A percentile compares a stretch with the other conserved stretches of the same genome.
These are phyloP conservation scores for Hormaphis cornu DNA, from an alignment of 1,140 invertebrate genomes.

Conservation along the genomic window DNA sequence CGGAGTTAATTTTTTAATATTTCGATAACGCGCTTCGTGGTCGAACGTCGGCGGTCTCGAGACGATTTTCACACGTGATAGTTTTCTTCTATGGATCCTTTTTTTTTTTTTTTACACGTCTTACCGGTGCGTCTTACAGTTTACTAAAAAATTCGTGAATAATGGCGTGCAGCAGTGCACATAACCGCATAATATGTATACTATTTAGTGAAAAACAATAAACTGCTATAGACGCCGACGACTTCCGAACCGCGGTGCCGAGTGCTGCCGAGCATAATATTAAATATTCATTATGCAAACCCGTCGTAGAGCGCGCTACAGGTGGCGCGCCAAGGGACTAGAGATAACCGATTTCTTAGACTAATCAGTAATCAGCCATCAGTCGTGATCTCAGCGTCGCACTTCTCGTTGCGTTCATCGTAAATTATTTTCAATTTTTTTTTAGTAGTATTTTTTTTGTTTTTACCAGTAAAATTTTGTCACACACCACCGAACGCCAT, in stretches of 20 bases:
- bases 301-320: constrained; percentile 19
- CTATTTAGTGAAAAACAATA: neutral
- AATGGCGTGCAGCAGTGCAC: too few species aligned
- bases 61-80: too few species aligned
- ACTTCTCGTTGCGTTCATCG: neutral
- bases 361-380: constrained; percentile 25
- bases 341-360: constrained; percentile 27
- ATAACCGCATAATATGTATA: too few species aligned
- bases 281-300: neutral
- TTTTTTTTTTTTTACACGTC: too few species aligned
- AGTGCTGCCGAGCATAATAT: neutral
- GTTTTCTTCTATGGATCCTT: too few species aligned
- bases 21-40: too few species aligned
- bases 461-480: neutral
- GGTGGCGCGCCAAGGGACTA: constrained; percentile 13
- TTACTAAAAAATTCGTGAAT: too few species aligned
- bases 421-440: neutral
- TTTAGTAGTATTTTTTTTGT: neutral
- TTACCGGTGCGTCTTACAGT: too few species aligned
- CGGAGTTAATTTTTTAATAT: too few species aligned
- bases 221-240: neutral
- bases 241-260: neutral
- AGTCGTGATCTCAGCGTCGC: neutral
- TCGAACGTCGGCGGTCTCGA: too few species aligned
- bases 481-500: too few species aligned